phyloP scores from a whole-genome alignment of 2,888 invertebrate genomes.

The Amphipoea oculea region DNA sequence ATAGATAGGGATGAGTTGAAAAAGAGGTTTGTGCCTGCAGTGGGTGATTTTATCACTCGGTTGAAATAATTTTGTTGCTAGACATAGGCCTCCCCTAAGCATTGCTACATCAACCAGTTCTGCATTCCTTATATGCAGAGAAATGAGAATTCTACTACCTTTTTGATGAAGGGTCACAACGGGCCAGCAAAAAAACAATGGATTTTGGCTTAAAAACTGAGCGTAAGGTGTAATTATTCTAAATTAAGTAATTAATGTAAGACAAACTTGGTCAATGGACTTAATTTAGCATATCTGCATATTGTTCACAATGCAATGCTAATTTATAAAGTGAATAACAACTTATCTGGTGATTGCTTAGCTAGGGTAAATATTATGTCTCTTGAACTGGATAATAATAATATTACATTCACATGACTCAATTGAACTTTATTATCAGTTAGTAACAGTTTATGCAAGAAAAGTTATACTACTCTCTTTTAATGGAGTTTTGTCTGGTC shows the following conservation, averaged over 20 bases:
- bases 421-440: slow-evolving; percentile 51
- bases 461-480: slow-evolving; percentile 14
- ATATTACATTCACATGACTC: slow-evolving; percentile 39
- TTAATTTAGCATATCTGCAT: not conserved
- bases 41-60: not conserved
- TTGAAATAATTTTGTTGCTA: not conserved
- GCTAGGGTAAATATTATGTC: slow-evolving; percentile 19
- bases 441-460: slow-evolving; percentile 23
- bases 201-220: not conserved
- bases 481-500: not conserved
- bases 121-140: too few relatives aligned
- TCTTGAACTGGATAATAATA: slow-evolving; percentile 37
- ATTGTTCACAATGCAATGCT: slow-evolving; percentile 3
- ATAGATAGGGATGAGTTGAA: not conserved
- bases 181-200: not conserved
- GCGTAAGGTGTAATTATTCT: slow-evolving; percentile 10
- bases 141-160: not conserved
- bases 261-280: slow-evolving; percentile 1
- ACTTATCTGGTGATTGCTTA: slow-evolving; percentile 6
- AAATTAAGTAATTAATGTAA: slow-evolving; percentile 7
- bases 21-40: not conserved
- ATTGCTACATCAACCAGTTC: not conserved
- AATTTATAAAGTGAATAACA: slow-evolving; percentile 10
- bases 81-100: not conserved
- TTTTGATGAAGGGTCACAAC: not conserved